phyloP scores from a whole-genome alignment of 2,113 vertebrate genomes.

The Maccullochella peelii region DNA sequence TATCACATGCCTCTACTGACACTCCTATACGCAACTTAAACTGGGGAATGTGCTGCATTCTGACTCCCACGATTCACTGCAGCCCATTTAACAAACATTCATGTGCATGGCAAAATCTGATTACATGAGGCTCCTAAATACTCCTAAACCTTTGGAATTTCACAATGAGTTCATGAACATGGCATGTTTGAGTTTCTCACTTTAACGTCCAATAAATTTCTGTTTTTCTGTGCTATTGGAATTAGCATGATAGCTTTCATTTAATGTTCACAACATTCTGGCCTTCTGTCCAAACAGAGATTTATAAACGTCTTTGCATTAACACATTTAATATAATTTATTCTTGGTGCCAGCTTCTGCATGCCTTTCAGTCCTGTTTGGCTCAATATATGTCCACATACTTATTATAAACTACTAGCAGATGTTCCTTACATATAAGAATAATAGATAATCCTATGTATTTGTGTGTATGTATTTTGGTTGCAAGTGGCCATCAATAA shows the following conservation, averaged over 20 bases:
- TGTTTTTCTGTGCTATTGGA: not conserved
- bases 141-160: slow-evolving; percentile 40
- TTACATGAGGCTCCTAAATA: slow-evolving; percentile 32
- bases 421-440: not conserved
- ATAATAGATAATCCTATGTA: too few relatives aligned
- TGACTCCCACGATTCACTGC: slow-evolving; percentile 62
- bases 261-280: not conserved
- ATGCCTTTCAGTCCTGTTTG: not conserved
- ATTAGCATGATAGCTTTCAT: not conserved
- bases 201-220: not conserved
- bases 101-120: slow-evolving; percentile 74
- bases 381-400: not conserved
- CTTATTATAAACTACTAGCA: not conserved
- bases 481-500: too few relatives aligned
- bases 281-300: not conserved
- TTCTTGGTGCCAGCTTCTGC: not conserved
- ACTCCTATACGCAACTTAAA: slow-evolving; percentile 56
- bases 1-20: slow-evolving; percentile 38
- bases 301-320: not conserved
- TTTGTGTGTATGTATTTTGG: not conserved
- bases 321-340: not conserved
- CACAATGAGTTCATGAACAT: slow-evolving; percentile 28
- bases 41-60: slow-evolving; percentile 65
- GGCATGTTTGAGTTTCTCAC: slow-evolving; percentile 1
- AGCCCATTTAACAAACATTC: slow-evolving; percentile 60